Base-by-base conservation (phyloP, 1,140 invertebrate genomes). In the Sesamia nonagrioides region DNA sequence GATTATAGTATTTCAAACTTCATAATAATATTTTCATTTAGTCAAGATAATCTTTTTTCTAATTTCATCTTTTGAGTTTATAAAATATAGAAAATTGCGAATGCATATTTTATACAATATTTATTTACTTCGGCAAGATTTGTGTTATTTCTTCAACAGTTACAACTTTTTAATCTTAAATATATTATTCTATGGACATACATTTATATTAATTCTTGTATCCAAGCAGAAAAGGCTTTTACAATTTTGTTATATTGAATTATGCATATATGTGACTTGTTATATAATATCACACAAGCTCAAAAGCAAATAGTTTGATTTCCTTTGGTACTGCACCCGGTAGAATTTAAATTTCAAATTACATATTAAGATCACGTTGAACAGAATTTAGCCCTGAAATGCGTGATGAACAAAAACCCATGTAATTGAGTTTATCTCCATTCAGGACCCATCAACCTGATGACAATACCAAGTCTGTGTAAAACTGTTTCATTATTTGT, bases 71-170 rank as follows among this genome's bases (percentile, higher is more conserved):
- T 61, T 75, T 77, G 35, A 54, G 27, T 61, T 77, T 77, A 77
- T 77, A 77, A 50, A 77, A 77, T 77, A 77, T 77, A 77, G 74
- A 77, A 77, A 77, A 77, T 54, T 77, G 74, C 61, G 61, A 77
- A 68, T 68, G 45, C 74, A 66, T 77, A 58, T 66, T 75, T 73
- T 75, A 18, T 75, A 75, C 56, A 75, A 75, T 48, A 75, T 72
- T 72, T 56, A 73, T 61, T 75, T 58, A 42, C 35, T 74, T 48
- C 17, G 56, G 73, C 73, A 75, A 75, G 73, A 75, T 35, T 61
- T 75, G 48, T 72, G 33, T 56, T 27, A 48, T 61, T 27, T 48
- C 35, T 68, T 54, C 15, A 52, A 71, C n/a, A 54, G 21, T 33
- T 71, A 71, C 48, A 35, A 54, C 52, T 58, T 58, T 45, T 37